These are phyloP conservation scores for Beroe forskalii DNA, from an alignment of 37 sponge, comb jelly and placozoan genomes.

Conservation along the genomic window DNA sequence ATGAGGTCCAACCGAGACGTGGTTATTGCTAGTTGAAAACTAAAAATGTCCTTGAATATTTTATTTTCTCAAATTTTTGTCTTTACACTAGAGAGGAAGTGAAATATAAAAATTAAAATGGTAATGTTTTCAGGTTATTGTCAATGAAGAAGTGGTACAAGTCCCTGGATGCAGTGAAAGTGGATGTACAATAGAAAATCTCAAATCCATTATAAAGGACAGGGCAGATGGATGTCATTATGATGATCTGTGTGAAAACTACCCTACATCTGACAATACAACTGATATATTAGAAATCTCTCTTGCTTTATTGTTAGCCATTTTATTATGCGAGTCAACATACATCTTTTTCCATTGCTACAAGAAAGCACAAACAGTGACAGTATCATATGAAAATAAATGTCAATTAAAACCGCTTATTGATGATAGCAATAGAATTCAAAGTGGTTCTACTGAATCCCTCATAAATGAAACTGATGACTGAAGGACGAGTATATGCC, in stretches of 20 bases:
- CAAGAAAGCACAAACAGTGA: neutral
- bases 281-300: neutral
- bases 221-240: constrained; percentile 5
- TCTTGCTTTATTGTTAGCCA: neutral
- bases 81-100: too few relatives aligned
- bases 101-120: too few relatives aligned
- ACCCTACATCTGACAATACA: neutral
- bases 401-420: too few relatives aligned
- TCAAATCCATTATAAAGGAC: neutral
- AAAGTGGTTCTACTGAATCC: too few relatives aligned
- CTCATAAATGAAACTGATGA: too few relatives aligned
- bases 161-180: neutral
- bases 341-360: constrained; percentile 59
- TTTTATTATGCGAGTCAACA: neutral
- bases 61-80: too few relatives aligned
- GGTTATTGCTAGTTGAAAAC: too few relatives aligned
- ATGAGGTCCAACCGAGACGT: too few relatives aligned
- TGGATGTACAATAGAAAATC: constrained; percentile 12
- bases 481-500: too few relatives aligned
- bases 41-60: too few relatives aligned
- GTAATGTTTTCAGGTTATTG: constrained; percentile 11
- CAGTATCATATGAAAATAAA: too few relatives aligned
- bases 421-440: neutral
- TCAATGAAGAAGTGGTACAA: constrained; percentile 17
- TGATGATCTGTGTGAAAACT: neutral